Evolutionary conservation across 2,797 vertebrate genomes (phyloP).

Genomic region (Pteropus rufus): DNA sequence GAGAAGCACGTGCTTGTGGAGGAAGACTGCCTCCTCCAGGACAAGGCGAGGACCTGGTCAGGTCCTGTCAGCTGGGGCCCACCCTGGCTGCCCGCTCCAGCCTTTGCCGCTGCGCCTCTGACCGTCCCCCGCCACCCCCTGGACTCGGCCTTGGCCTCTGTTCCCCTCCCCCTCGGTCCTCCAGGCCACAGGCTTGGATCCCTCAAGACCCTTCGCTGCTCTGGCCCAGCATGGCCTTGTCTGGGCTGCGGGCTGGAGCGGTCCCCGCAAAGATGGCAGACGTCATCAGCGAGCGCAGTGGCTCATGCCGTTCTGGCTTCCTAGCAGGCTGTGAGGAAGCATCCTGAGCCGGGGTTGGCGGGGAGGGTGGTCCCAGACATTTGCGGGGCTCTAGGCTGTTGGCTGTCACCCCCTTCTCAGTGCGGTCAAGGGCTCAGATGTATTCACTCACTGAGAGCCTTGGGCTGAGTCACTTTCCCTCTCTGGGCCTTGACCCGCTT

Average conservation of each 20-base stretch:
- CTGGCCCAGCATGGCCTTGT: rapidly evolving
- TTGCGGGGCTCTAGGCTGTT: rapidly evolving
- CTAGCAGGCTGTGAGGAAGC: no score
- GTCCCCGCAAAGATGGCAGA: no score
- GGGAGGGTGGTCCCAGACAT: neutral
- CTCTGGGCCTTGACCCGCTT: neutral
- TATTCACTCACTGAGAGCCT: neutral
- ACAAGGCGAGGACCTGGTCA: neutral
- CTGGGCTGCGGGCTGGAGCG: rapidly evolving
- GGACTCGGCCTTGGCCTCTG: no score
- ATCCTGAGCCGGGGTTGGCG: no score
- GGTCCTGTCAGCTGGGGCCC: no score
- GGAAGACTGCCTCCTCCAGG: neutral
- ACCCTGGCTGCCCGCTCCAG: no score
- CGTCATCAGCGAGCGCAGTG: no score
- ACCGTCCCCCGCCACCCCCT: rapidly evolving
- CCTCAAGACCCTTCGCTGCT: rapidly evolving
- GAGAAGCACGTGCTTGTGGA: neutral
- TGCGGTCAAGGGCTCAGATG: rapidly evolving
- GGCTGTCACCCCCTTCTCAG: rapidly evolving
- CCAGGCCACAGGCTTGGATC: neutral
- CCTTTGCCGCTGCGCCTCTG: rapidly evolving
- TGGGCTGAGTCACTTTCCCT: neutral
- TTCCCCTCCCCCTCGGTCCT: no score
- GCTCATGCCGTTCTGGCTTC: no score